Percentiles rank a stretch among this genome's conserved stretches.
Evolutionary conservation across 2,797 vertebrate genomes (phyloP).

Genomic region (Linurgus olivaceus): DNA sequence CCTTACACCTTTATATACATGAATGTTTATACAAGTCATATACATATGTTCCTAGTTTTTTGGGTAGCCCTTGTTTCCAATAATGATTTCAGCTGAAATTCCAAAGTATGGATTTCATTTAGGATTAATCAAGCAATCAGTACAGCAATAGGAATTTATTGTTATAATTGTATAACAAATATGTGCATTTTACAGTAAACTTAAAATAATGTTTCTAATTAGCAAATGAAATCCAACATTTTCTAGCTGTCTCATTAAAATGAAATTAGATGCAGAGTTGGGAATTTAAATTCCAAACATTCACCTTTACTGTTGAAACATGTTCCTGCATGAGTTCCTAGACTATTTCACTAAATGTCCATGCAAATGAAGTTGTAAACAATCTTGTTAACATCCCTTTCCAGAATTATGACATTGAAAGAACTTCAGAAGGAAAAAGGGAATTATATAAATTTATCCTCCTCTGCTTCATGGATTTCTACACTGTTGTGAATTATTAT

Average conservation of each 20-base stretch:
- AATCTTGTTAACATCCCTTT: not conserved
- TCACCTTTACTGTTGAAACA: not conserved
- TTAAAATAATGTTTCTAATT: not conserved
- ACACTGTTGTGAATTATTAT: not conserved
- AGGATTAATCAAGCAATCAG: not conserved
- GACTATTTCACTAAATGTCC: not conserved
- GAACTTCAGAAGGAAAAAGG: not conserved
- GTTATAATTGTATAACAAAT: not conserved
- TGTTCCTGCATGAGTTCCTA: not conserved
- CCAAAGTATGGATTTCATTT: not conserved
- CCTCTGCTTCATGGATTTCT: not conserved
- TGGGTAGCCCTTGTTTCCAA: not conserved
- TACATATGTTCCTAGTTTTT: not conserved
- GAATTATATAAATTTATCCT: not conserved
- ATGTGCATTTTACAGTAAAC: not conserved
- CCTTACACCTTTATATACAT: not conserved
- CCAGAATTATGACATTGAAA: not conserved
- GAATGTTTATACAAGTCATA: not conserved
- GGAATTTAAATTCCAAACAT: conserved; percentile 46
- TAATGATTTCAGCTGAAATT: not conserved
- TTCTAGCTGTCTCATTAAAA: conserved; percentile 27
- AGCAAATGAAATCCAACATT: not conserved
- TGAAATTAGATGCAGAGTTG: not conserved
- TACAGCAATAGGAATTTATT: not conserved
- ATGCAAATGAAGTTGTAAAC: conserved; percentile 1